These are phyloP conservation scores for Amblyopsis hoosieri DNA, from an alignment of 2,797 vertebrate species.

Conservation along the genomic window DNA sequence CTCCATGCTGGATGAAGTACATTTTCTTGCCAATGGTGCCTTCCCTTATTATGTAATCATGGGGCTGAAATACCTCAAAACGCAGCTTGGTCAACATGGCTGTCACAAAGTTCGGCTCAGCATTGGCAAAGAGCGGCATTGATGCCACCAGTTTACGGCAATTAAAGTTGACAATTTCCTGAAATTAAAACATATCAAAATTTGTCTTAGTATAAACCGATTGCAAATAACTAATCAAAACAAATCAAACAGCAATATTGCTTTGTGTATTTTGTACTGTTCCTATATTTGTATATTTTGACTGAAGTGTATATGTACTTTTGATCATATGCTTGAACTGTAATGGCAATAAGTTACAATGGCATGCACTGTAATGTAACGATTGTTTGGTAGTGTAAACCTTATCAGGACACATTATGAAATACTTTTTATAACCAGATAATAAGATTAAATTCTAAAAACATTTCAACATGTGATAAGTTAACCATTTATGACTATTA, in stretches of 20 bases:
- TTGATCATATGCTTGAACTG: too few relatives aligned
- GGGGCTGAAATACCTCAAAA: conserved; percentile 93
- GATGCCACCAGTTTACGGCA: conserved; percentile 94
- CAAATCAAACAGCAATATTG: too few relatives aligned
- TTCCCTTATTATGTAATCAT: conserved; percentile 91
- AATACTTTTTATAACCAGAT: too few relatives aligned
- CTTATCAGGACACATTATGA: too few relatives aligned
- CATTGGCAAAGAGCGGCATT: conserved; percentile 93
- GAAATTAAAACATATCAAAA: conserved; percentile 3
- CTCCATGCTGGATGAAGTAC: conserved; percentile 96
- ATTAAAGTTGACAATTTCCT: conserved; percentile 97
- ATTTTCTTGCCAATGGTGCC: conserved; percentile 96
- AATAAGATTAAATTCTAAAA: too few relatives aligned
- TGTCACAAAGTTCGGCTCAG: conserved; percentile 92
- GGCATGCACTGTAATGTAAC: too few relatives aligned
- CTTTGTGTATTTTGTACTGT: too few relatives aligned
- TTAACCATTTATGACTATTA: not conserved
- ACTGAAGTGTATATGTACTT: too few relatives aligned
- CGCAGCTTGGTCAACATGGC: conserved; percentile 93
- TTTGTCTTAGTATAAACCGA: not conserved
- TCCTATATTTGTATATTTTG: too few relatives aligned
- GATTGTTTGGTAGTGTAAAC: too few relatives aligned
- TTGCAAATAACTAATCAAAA: not conserved
- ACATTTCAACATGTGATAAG: too few relatives aligned
- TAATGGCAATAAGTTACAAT: too few relatives aligned